A percentile compares a stretch with the other conserved stretches of the same genome.
Evolutionary conservation across 2,113 vertebrate species (phyloP).

Genomic region (Neodontobutis hainanensis): DNA sequence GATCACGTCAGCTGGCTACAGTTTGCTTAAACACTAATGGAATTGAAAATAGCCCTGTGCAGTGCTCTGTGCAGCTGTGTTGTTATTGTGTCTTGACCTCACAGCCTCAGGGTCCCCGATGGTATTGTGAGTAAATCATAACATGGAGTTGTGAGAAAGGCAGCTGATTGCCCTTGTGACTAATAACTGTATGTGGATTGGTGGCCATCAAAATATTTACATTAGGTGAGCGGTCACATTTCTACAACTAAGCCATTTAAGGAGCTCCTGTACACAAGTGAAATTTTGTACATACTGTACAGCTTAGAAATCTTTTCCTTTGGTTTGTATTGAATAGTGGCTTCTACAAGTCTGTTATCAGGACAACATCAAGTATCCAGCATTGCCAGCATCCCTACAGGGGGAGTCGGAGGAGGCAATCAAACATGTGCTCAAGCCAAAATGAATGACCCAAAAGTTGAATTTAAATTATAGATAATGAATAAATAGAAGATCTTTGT

Average conservation of each 20-base stretch:
- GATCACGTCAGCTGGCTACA: conserved; percentile 1
- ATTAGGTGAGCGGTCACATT: too few relatives aligned
- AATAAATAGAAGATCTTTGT: conserved; percentile 39
- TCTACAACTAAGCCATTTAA: not conserved
- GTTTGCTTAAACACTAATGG: conserved; percentile 10
- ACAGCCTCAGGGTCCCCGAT: conserved; percentile 13
- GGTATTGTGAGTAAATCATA: conserved; percentile 40
- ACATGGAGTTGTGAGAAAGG: conserved; percentile 11
- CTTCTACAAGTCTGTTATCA: conserved; percentile 47
- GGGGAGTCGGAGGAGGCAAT: conserved; percentile 37
- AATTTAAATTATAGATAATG: conserved; percentile 46
- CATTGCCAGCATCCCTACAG: conserved; percentile 45
- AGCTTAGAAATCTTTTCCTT: too few relatives aligned
- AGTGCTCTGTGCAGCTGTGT: not conserved
- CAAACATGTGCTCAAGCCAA: conserved; percentile 39
- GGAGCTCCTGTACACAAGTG: not conserved
- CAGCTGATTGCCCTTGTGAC: conserved; percentile 27
- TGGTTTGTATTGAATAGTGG: conserved; percentile 14
- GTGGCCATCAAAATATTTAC: not conserved
- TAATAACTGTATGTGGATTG: conserved; percentile 8
- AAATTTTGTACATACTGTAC: too few relatives aligned
- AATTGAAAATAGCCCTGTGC: conserved; percentile 28
- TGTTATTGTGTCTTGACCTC: conserved; percentile 16
- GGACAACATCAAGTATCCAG: conserved; percentile 36
- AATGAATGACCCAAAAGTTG: conserved; percentile 38